phyloP scores from a whole-genome alignment of 2,888 invertebrate genomes.

The Melanotus villosus region DNA sequence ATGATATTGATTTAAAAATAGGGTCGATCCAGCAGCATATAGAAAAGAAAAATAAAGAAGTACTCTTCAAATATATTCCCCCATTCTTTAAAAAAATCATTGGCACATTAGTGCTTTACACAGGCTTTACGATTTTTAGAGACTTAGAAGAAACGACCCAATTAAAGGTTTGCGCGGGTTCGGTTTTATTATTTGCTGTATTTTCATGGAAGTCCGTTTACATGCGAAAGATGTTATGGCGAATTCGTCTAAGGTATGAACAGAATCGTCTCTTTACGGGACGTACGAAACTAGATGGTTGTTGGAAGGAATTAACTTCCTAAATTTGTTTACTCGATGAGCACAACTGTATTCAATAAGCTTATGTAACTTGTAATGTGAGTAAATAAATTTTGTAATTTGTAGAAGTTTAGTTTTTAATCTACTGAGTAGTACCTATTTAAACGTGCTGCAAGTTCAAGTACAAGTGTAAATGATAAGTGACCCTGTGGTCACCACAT shows the following conservation, averaged over 20 bases:
- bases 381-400: too few relatives aligned
- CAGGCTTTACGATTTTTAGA: constrained; percentile 1
- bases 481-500: not conserved
- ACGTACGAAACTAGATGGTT: not conserved
- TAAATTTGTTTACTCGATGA: too few relatives aligned
- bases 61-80: not conserved
- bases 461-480: constrained; percentile 5
- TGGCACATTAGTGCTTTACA: not conserved
- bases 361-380: not conserved
- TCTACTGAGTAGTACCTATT: too few relatives aligned
- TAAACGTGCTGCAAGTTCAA: not conserved
- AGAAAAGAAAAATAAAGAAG: not conserved
- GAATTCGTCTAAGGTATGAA: not conserved
- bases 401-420: too few relatives aligned
- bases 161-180: not conserved
- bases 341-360: not conserved
- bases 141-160: not conserved
- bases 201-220: constrained; percentile 10
- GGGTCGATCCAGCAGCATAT: not conserved
- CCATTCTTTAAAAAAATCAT: not conserved
- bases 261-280: constrained; percentile 25
- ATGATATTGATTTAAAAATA: not conserved
- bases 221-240: not conserved
- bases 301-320: not conserved
- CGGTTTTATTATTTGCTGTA: constrained; percentile 6